Conservation (phyloP, 2,888 invertebrate species). For the Euspilapteryx auroguttella region DNA sequence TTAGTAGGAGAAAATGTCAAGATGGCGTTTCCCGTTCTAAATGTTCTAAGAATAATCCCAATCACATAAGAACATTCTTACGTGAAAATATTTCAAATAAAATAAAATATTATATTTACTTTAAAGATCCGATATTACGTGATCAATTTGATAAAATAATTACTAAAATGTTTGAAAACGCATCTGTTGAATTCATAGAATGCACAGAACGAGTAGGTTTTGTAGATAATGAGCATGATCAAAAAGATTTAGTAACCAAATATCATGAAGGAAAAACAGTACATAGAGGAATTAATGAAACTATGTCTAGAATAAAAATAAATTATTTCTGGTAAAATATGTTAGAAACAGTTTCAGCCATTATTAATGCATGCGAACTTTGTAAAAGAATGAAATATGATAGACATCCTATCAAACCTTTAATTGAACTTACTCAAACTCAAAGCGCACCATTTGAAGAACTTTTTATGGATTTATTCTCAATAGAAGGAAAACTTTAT, state of each 20-base stretch:
- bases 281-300: slow-evolving; percentile 10
- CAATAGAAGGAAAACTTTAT: slow-evolving; percentile 4
- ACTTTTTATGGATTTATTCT: slow-evolving; percentile 2
- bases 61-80: no score
- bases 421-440: slow-evolving; percentile 12
- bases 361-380: slow-evolving; percentile 11
- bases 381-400: slow-evolving; percentile 11
- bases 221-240: slow-evolving; percentile 6
- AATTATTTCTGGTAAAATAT: slow-evolving; percentile 8
- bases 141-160: slow-evolving; percentile 3
- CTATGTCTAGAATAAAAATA: slow-evolving; percentile 2
- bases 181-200: slow-evolving; percentile 7
- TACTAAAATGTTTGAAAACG: slow-evolving; percentile 6
- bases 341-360: slow-evolving; percentile 6
- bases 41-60: no score
- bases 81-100: no score
- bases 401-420: slow-evolving; percentile 11
- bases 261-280: slow-evolving; percentile 10
- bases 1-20: no score
- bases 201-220: slow-evolving; percentile 8
- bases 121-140: background rate
- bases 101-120: background rate
- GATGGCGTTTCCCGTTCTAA: no score
- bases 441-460: slow-evolving; percentile 3
- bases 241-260: slow-evolving; percentile 7